phyloP scores from a whole-genome alignment of 2,113 vertebrate species.

The Mastomys natalensis region DNA sequence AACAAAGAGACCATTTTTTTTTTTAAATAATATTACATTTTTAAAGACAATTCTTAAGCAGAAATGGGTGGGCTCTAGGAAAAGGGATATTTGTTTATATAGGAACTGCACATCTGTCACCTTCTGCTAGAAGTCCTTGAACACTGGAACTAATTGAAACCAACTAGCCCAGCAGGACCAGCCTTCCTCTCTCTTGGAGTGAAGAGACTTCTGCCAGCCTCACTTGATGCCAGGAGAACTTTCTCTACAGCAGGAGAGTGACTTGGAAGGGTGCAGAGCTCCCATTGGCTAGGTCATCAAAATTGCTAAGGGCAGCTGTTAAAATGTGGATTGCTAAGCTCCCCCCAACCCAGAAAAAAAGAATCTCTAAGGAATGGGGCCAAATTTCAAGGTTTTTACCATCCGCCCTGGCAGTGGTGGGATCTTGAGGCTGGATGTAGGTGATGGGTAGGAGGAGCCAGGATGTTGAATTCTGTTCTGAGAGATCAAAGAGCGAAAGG shows the following conservation, averaged over 20 bases:
- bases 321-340: background rate
- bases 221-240: background rate
- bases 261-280: background rate
- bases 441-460: background rate
- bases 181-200: background rate
- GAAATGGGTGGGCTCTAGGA: background rate
- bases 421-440: background rate
- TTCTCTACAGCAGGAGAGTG: background rate
- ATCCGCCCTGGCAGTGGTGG: background rate
- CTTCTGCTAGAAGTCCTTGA: constrained; percentile 11
- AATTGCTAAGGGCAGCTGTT: background rate
- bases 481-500: background rate
- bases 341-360: background rate
- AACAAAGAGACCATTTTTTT: background rate
- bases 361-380: background rate
- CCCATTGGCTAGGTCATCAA: background rate
- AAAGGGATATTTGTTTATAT: constrained; percentile 44
- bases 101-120: constrained; percentile 38
- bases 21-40: background rate
- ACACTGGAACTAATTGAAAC: constrained; percentile 25
- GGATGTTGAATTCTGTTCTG: background rate
- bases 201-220: background rate
- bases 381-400: background rate
- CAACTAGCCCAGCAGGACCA: background rate
- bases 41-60: constrained; percentile 14